phyloP scores from a whole-genome alignment of 2,888 invertebrate genomes.

The Augochlorella aurata region DNA sequence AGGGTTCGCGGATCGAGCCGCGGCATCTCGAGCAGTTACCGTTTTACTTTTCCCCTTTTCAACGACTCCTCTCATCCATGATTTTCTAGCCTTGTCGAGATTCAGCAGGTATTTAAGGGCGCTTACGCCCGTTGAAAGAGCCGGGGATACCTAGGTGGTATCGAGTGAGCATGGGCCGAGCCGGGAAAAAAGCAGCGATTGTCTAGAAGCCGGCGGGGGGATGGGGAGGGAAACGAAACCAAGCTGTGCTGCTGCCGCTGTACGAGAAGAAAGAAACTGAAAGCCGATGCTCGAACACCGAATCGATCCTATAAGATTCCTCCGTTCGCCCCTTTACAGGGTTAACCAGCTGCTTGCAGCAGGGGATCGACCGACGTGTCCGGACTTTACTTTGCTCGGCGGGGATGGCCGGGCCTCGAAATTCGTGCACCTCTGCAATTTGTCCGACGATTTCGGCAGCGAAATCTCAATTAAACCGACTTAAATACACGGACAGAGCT shows the following conservation, averaged over 20 bases:
- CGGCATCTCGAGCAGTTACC: constrained; percentile 46
- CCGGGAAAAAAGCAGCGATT: constrained; percentile 31
- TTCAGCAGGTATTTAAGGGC: constrained; percentile 67
- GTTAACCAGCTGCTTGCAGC: constrained; percentile 54
- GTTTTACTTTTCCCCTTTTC: constrained; percentile 38
- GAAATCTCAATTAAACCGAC: constrained; percentile 56
- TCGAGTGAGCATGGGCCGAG: constrained; percentile 52
- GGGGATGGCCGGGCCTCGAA: constrained; percentile 14
- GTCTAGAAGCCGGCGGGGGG: constrained; percentile 40
- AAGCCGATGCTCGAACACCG: constrained; percentile 67
- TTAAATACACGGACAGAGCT: constrained; percentile 29
- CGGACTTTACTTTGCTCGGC: constrained; percentile 50
- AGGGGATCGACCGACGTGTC: constrained; percentile 59
- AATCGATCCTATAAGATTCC: constrained; percentile 66
- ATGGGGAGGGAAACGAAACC: constrained; percentile 32
- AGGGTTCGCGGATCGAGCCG: constrained; percentile 16
- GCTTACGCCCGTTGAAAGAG: constrained; percentile 58
- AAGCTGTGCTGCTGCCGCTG: background rate
- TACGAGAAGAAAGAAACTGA: constrained; percentile 57
- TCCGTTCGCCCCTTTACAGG: constrained; percentile 56
- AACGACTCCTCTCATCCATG: constrained; percentile 44
- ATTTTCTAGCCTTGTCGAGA: constrained; percentile 60
- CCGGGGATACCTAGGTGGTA: constrained; percentile 40
- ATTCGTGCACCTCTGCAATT: constrained; percentile 53
- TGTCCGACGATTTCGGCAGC: constrained; percentile 49